A percentile compares a stretch with the other conserved stretches of the same genome.
phyloP scores from a whole-genome alignment of 2,888 invertebrate species.

The Ceriagrion tenellum region DNA sequence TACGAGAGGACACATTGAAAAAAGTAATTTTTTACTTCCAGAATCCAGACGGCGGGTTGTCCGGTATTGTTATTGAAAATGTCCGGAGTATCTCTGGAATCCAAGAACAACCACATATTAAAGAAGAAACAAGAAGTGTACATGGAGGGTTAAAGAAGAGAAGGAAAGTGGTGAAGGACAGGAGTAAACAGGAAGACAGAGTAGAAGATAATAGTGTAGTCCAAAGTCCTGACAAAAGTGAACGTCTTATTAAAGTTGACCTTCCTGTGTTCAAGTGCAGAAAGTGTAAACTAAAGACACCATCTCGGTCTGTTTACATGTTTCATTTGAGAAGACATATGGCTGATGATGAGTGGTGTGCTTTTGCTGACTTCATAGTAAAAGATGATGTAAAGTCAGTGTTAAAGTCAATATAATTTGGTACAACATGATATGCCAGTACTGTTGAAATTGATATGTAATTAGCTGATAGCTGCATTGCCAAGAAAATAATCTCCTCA shows the following conservation, averaged over 20 bases:
- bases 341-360: constrained; percentile 23
- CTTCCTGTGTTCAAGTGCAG: not conserved
- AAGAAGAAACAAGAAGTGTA: not conserved
- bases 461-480: no score
- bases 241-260: not conserved
- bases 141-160: no score
- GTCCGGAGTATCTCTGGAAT: not conserved
- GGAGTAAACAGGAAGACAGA: not conserved
- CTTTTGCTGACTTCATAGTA: not conserved
- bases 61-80: not conserved
- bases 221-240: not conserved
- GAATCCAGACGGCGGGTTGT: not conserved
- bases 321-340: constrained; percentile 52
- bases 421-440: not conserved
- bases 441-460: no score
- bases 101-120: not conserved
- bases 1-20: no score
- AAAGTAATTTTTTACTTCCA: not conserved
- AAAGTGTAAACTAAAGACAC: constrained; percentile 7
- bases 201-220: not conserved
- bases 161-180: no score
- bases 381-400: not conserved
- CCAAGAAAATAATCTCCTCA: no score
- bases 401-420: not conserved
- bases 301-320: not conserved